Base-by-base conservation (phyloP, 2,113 vertebrate species). In the Elephantulus edwardii region DNA sequence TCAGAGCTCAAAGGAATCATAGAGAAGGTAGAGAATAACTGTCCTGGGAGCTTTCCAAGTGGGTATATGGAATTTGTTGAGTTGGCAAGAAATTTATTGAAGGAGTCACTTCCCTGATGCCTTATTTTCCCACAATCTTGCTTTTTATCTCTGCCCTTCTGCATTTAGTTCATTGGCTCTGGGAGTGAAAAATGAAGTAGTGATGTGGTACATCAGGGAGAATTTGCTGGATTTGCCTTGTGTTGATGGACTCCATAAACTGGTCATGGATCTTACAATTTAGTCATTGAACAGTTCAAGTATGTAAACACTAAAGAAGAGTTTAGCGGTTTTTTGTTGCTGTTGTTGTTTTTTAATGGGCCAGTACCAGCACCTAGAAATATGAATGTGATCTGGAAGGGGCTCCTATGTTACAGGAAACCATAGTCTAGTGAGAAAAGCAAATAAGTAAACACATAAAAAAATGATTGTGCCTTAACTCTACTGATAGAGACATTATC, bases 281-380 rank as follows among this genome's bases (percentile, higher is more conserved):
- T 72, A 26, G 28, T 30, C 50, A 1, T 89, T 91, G 16, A 64
- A 30, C 2, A 68, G 16, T 56, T 76, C 44, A 81, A 38, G 26
- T 85, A 82, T 91, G 64, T 42, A 68, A 71, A 91, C 13, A 33
- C n/a, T 58, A 40, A 46, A 40, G 26, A 1, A 74, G 26, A 64
- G 33, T 92, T 72, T 80, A 28, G 30, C 13, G 30, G 66, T 7
- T 54, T 4, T 54, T 10, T 20, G 10, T 10, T 54, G 10, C 20
- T 20, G 20, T 54, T 56, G 26, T 56, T 17, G 54, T 56, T 56
- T 56, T 22, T 56, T 4, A n/a, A n/a, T 40, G 74, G 54, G 10
- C 17, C 20, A 44, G 26, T 78, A n/a, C 70, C 38, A 76, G 46
- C 81, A 40, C 54, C 30, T 66, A 2, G 64, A 91, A 74, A 82